A percentile compares a stretch with the other conserved stretches of the same genome.
These are phyloP conservation scores for Drosophila mayri DNA, from an alignment of 1,140 invertebrate genomes.

Conservation along the genomic window DNA sequence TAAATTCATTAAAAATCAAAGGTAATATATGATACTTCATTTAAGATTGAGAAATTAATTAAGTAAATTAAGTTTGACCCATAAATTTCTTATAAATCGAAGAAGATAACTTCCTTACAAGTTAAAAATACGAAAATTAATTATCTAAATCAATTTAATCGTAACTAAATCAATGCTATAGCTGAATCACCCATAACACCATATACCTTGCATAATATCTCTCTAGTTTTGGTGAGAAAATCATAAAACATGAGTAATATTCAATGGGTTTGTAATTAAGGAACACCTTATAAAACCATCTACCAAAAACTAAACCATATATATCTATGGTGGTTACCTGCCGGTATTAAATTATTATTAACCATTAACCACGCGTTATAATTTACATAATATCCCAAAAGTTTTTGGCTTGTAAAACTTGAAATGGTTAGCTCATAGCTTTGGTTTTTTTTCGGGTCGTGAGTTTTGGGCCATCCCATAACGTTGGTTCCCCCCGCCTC, in stretches of 20 bases:
- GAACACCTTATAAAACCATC: conserved; percentile 7
- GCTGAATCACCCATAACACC: neutral
- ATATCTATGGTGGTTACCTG: neutral
- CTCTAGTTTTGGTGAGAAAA: neutral
- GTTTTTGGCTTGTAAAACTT: conserved; percentile 18
- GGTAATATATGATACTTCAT: too few relatives aligned
- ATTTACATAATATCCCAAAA: conserved; percentile 79
- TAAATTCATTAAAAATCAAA: too few relatives aligned
- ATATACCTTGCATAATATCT: neutral
- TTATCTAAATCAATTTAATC: too few relatives aligned
- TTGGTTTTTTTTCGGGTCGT: conserved; percentile 5
- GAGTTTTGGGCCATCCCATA: conserved; percentile 47
- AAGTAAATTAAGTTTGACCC: too few relatives aligned
- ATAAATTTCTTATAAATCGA: too few relatives aligned
- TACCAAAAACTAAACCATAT: conserved; percentile 4
- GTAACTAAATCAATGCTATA: neutral
- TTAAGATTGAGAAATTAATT: too few relatives aligned
- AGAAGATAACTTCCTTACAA: neutral
- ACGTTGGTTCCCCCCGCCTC: neutral
- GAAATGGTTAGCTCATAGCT: conserved; percentile 21
- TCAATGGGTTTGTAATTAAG: neutral
- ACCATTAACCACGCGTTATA: conserved; percentile 39
- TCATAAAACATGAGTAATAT: neutral
- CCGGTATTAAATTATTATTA: conserved; percentile 7
- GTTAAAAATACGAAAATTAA: neutral